Percentiles rank a stretch among this genome's conserved stretches.
phyloP scores from a whole-genome alignment of 1,140 invertebrate species.

The Drosophila subpulchrella region DNA sequence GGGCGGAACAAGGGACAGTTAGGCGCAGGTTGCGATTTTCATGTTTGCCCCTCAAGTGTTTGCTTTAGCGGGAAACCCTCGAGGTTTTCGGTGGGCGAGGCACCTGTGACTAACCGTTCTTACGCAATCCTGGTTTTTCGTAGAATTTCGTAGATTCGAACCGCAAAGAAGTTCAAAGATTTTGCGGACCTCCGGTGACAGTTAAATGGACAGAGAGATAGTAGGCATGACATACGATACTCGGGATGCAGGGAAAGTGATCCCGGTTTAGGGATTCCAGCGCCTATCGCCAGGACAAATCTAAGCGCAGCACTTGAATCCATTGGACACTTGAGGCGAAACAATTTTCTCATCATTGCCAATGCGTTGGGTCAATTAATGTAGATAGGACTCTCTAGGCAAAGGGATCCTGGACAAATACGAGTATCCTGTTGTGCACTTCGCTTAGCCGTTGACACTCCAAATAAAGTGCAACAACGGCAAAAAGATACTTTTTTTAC shows the following conservation, averaged over 20 bases:
- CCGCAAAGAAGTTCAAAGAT: slow-evolving; percentile 41
- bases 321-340: slow-evolving; percentile 64
- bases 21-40: slow-evolving; percentile 56
- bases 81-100: slow-evolving; percentile 47
- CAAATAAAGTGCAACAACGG: slow-evolving; percentile 76
- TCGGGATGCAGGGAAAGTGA: slow-evolving; percentile 54
- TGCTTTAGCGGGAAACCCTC: slow-evolving; percentile 69
- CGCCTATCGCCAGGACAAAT: slow-evolving; percentile 65
- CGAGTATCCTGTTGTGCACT: slow-evolving; percentile 74
- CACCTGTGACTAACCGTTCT: slow-evolving; percentile 62
- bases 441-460: slow-evolving; percentile 73
- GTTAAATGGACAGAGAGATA: slow-evolving; percentile 48
- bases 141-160: slow-evolving; percentile 28
- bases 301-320: slow-evolving; percentile 71
- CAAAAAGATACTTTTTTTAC: slow-evolving; percentile 71
- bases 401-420: slow-evolving; percentile 36
- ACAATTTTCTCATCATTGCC: slow-evolving; percentile 77
- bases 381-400: slow-evolving; percentile 24
- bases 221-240: slow-evolving; percentile 65
- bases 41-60: slow-evolving; percentile 60
- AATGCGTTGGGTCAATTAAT: slow-evolving; percentile 78
- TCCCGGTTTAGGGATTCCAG: slow-evolving; percentile 32
- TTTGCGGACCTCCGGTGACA: slow-evolving; percentile 65
- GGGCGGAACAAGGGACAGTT: slow-evolving; percentile 41
- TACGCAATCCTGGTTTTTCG: slow-evolving; percentile 38